Conservation (phyloP, 2,113 vertebrate genomes). For the Chitala chitala region DNA sequence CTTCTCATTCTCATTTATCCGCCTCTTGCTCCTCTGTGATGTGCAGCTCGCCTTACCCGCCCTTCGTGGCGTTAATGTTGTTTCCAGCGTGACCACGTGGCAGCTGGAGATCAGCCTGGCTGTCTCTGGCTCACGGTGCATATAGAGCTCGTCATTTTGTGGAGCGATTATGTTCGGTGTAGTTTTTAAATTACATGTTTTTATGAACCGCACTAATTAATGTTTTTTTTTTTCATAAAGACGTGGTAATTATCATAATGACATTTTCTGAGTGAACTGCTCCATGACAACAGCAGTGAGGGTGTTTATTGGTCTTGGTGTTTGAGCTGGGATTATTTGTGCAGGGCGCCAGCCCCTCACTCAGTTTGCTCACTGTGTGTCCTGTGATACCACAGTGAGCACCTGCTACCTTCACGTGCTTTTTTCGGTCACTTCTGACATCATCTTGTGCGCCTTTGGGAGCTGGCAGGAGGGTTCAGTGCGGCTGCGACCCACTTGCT, state of each 20-base stretch:
- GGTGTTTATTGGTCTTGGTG: constrained; percentile 8
- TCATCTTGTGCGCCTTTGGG: not conserved
- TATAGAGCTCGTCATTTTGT: constrained; percentile 30
- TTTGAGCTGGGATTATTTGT: constrained; percentile 32
- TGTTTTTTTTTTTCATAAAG: constrained; percentile 33
- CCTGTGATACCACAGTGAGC: too few species aligned
- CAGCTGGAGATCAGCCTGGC: too few species aligned
- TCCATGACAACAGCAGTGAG: constrained; percentile 21
- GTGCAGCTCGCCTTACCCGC: too few species aligned
- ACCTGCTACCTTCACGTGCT: not conserved
- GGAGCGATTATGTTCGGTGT: constrained; percentile 22
- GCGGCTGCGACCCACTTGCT: not conserved
- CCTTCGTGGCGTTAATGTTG: too few species aligned
- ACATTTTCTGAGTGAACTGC: constrained; percentile 32
- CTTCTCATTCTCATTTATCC: too few species aligned
- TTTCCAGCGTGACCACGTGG: too few species aligned
- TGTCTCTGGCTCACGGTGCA: not conserved
- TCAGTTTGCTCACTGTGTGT: constrained; percentile 26
- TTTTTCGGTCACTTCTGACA: not conserved
- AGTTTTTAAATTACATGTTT: constrained; percentile 28
- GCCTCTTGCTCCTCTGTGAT: too few species aligned
- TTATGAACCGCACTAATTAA: constrained; percentile 36
- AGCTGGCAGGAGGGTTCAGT: not conserved
- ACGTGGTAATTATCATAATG: constrained; percentile 39
- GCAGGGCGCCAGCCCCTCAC: not conserved